phyloP scores from a whole-genome alignment of 2,888 invertebrate genomes.

The Stenoptilia bipunctidactyla region DNA sequence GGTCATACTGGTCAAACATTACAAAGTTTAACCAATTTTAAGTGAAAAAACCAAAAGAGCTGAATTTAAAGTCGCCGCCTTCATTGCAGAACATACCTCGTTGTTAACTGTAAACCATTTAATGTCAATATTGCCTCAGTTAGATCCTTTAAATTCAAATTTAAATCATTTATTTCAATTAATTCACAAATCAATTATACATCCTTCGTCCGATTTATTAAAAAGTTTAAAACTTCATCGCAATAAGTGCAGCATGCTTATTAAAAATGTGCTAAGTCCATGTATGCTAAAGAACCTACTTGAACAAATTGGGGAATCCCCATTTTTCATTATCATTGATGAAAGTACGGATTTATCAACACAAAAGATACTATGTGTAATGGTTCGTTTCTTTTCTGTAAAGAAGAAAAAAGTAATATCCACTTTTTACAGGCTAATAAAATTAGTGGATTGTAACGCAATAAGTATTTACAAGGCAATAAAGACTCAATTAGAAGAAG shows the following conservation, averaged over 20 bases:
- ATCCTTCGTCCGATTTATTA: background rate
- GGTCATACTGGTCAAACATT: no score
- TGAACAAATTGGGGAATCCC: background rate
- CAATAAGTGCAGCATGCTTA: background rate
- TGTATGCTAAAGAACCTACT: slow-evolving; percentile 2
- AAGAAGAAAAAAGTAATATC: background rate
- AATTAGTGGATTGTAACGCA: background rate
- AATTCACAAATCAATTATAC: no score
- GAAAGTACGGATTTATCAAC: slow-evolving; percentile 1
- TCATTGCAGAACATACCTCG: slow-evolving; percentile 2
- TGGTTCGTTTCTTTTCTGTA: background rate
- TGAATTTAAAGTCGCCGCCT: slow-evolving; percentile 2
- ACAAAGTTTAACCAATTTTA: no score
- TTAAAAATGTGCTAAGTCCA: slow-evolving; percentile 2
- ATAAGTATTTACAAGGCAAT: background rate
- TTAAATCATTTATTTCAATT: no score
- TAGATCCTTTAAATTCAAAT: no score
- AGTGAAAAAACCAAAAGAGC: slow-evolving; percentile 1
- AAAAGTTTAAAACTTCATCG: slow-evolving; percentile 2
- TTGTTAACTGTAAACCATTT: background rate
- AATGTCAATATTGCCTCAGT: background rate
- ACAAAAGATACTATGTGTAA: background rate
- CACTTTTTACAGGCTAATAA: background rate
- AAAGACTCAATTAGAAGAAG: background rate
- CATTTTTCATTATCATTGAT: background rate